Evolutionary conservation across 1,140 invertebrate species (phyloP), one percentile per base, ranked within the genome.

Genomic region (Drosophila trapezifrons): DNA sequence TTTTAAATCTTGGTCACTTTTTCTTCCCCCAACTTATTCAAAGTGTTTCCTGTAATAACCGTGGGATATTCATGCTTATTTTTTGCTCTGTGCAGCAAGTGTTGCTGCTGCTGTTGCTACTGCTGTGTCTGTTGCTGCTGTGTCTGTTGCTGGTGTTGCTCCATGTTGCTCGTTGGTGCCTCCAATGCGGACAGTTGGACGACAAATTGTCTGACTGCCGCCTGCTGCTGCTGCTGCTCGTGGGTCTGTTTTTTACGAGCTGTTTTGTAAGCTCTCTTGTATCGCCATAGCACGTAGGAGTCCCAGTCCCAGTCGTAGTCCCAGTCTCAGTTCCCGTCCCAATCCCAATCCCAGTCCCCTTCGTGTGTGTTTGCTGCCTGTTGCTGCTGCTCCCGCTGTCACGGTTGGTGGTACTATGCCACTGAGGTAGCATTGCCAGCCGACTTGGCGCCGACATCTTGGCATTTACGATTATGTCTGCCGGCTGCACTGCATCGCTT

Each of bases 181-280:
- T 69, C 73, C 75, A 77, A 69, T 76, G 74, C 76, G 62, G 62
- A 79, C 76, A 80, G 77, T 80, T 80, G 83, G 72, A 86, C 83
- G 83, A 86, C 83, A 86, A 86, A 79, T 86, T 86, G 83, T 86
- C 84, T 86, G 81, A 49, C 75, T 62, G 65, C 69, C 70, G 79
- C 47, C 59, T 42, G 79, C 49, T 73, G 66, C 56, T 60, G 45
- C 35, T 17, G 65, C 12, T n/a, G 40, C 15, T 47, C 59, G 62
- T 78, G 69, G 74, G 47, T 85, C 78, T 86, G 70, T 79, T 86
- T 86, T 86, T 86, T 86, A 86, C 72, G 83, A 87, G 83, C 83
- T 66, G 64, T 64, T 58, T 78, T 85, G 81, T 85, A 85, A 85
- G 82, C 80, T 80, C 80, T 80, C 63, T 85, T 80, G 80, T 82